Evolutionary conservation across 2,113 vertebrate species (phyloP).

Genomic region (Rhynchomys soricoides): DNA sequence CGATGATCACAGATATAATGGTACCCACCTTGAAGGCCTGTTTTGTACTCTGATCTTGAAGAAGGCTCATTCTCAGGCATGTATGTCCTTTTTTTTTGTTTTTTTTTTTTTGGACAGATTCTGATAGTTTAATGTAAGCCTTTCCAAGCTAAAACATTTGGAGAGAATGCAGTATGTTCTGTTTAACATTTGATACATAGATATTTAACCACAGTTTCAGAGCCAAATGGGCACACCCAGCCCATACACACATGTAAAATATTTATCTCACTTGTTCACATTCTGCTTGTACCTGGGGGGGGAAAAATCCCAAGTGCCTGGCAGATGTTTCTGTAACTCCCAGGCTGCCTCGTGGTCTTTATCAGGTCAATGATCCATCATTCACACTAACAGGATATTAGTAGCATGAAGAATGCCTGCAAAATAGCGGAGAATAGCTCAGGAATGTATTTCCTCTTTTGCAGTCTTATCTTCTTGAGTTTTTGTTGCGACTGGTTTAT

Average conservation of each 20-base stretch:
- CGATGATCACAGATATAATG: background rate
- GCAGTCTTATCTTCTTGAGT: slow-evolving; percentile 32
- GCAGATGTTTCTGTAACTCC: background rate
- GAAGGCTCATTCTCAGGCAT: slow-evolving; percentile 16
- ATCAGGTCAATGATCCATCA: background rate
- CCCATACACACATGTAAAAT: background rate
- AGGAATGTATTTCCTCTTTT: background rate
- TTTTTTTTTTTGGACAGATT: too few species aligned
- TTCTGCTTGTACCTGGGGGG: background rate
- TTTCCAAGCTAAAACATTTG: background rate
- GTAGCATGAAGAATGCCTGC: background rate
- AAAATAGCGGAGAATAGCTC: background rate
- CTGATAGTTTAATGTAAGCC: background rate
- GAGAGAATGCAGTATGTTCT: background rate
- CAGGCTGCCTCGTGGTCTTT: background rate
- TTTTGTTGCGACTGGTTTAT: slow-evolving; percentile 38
- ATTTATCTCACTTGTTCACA: background rate
- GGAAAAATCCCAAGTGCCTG: background rate
- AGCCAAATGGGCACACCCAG: slow-evolving; percentile 19
- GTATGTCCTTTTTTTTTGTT: background rate
- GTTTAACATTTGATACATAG: slow-evolving; percentile 42
- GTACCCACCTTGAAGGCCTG: background rate
- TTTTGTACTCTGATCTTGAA: slow-evolving; percentile 14
- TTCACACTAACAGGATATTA: slow-evolving; percentile 36
- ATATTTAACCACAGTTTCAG: slow-evolving; percentile 10